These are phyloP conservation scores for Perca flavescens DNA, from an alignment of 2,113 vertebrate genomes.

Conservation along the genomic window DNA sequence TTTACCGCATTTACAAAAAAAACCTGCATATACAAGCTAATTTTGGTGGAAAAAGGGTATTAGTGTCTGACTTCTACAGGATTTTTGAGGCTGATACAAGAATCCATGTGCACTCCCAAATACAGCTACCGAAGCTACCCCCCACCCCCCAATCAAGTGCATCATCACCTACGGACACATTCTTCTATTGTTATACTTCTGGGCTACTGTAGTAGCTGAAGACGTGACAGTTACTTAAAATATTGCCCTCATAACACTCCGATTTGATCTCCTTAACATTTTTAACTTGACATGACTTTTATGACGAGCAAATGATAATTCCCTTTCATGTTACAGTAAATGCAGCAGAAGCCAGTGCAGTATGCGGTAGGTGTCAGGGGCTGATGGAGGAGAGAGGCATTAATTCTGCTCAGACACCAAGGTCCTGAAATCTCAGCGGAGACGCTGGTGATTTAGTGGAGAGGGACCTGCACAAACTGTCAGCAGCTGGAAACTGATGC, in stretches of 20 bases:
- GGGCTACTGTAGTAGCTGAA: background rate
- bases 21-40: no score
- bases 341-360: constrained; percentile 49
- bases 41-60: no score
- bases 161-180: background rate
- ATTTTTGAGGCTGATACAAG: no score
- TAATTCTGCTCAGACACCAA: constrained; percentile 35
- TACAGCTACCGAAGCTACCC: no score
- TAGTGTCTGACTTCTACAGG: no score
- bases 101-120: no score
- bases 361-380: constrained; percentile 36
- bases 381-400: constrained; percentile 44
- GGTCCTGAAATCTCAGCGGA: constrained; percentile 35
- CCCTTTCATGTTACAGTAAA: background rate
- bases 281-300: constrained; percentile 2
- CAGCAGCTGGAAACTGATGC: constrained; percentile 25
- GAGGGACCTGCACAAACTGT: constrained; percentile 55
- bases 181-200: background rate
- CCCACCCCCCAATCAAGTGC: background rate
- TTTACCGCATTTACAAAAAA: no score
- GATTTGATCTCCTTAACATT: constrained; percentile 24
- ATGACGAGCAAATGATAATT: no score
- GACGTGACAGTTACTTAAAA: background rate
- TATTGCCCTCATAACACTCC: background rate
- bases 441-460: constrained; percentile 65